Evolutionary conservation across 2,113 vertebrate genomes (phyloP), one percentile per base, ranked within the genome.

Genomic region (Pangasianodon gigas): DNA sequence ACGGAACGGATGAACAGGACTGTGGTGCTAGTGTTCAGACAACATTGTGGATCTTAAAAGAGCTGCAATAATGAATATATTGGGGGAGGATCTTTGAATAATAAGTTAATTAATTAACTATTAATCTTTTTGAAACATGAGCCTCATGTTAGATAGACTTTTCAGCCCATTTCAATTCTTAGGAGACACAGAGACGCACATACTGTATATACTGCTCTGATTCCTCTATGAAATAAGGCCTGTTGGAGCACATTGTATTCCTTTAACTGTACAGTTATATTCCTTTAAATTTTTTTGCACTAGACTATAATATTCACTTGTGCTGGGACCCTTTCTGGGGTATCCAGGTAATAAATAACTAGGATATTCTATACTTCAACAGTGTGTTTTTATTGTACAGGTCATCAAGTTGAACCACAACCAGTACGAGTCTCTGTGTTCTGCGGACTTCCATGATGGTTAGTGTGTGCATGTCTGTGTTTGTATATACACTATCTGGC

Each of bases 371-470:
- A 21, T 3, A 56, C 32, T 24, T 29, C 10, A 52, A n/a, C 26
- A 84, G 14, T 86, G 32, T 80, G 29, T 41, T 80, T 79, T 80
- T 32, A 80, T 86, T 86, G 18, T 48, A 87, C 60, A 90, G 89
- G 75, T 90, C 60, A 58, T 90, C 24, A 90, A 81, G 62, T 41
- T 90, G 32, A 80, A 71, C 41, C n/a, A 82, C 46, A 46, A 69
- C 48, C 84, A 87, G 84, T 87, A 90, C 41, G 51, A 90, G 6
- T 46, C 21, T 86, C 24, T 90, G 60, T 21, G 51, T 54, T 86
- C 89, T 16, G 84, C 89, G 71, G 77, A 90, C 18, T 87, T 81
- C 41, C 37, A 58, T 52, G 60, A 71, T 71, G 84, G 89, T 90
- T 41, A 90, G 89, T 90, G 48, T 79, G 60, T 51, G n/a, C 41